These are phyloP conservation scores for Xyrauchen texanus DNA, from an alignment of 2,113 vertebrate genomes.

Conservation along the genomic window DNA sequence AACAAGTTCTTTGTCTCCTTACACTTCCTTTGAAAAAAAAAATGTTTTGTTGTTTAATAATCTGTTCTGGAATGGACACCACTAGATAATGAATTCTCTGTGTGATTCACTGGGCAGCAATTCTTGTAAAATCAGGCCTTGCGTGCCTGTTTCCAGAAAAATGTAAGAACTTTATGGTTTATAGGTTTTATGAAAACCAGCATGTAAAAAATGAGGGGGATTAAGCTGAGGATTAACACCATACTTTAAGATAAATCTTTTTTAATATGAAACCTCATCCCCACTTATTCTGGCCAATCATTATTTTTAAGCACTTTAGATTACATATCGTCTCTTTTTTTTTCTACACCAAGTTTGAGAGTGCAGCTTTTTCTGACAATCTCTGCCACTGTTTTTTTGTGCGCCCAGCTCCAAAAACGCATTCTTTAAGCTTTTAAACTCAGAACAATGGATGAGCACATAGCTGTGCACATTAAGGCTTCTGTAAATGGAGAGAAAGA, in stretches of 20 bases:
- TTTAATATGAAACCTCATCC: slow-evolving; percentile 79
- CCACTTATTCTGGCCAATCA: slow-evolving; percentile 70
- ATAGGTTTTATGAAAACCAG: slow-evolving; percentile 70
- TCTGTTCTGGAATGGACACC: slow-evolving; percentile 58
- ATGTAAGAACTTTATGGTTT: slow-evolving; percentile 76
- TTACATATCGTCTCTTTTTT: slow-evolving; percentile 53
- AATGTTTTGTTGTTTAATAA: slow-evolving; percentile 67
- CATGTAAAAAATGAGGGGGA: slow-evolving; percentile 60
- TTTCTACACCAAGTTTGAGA: no score
- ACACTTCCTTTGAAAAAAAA: slow-evolving; percentile 49
- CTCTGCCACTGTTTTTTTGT: slow-evolving; percentile 8
- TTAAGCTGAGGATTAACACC: slow-evolving; percentile 76
- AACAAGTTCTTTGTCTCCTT: slow-evolving; percentile 54
- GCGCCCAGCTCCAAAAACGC: slow-evolving; percentile 70
- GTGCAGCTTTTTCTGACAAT: no score
- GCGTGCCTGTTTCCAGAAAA: slow-evolving; percentile 72
- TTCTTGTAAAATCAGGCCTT: slow-evolving; percentile 74
- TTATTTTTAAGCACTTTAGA: slow-evolving; percentile 69
- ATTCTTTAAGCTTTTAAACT: slow-evolving; percentile 75
- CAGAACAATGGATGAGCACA: slow-evolving; percentile 74
- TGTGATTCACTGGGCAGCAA: slow-evolving; percentile 74
- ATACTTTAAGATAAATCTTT: slow-evolving; percentile 79
- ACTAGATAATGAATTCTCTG: slow-evolving; percentile 65
- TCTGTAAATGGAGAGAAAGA: slow-evolving; percentile 63
- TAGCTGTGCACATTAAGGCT: slow-evolving; percentile 55